Evolutionary conservation across 1,140 invertebrate genomes (phyloP), one percentile per base, ranked within the genome.

Genomic region (Meloidogyne floridensis): DNA sequence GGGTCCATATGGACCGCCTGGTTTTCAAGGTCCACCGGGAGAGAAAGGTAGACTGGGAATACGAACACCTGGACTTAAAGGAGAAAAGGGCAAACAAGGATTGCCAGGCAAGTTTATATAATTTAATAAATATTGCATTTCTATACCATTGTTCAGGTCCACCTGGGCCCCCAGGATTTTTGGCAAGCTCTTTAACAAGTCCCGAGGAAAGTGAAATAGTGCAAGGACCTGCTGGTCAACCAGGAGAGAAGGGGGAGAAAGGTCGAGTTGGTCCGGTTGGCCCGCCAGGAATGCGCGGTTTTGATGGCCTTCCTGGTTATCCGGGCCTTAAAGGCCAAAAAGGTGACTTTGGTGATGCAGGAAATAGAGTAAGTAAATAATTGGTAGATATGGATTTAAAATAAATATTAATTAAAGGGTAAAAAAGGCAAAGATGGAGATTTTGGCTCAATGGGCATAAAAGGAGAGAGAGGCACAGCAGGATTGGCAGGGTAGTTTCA

Each of bases 181-280:
- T 85, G 53, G 75, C 80, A 0, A 79, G 77, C 11, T 71, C 84
- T 15, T 78, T 75, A 51, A 56, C 84, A n/a, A 72, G 79, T 43
- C 86, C 86, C 11, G 86, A 90, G 72, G 88, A 89, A 81, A 90
- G 86, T 51, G 87, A 90, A 81, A 88, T 89, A 5, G 86, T 89
- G 71, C 88, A 87, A 83, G 88, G 88, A 43, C 88, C 88, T 54
- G 15, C 83, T 32, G 87, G 87, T 51, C 76, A 77, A 65, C 53
- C 13, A 15, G 87, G 88, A 72, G 75, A 73, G 32, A 89, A 89
- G 79, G 88, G 88, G 78, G 88, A 89, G 74, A 89, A 89, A 80
- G 88, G 88, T 69, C 86, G 88, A 42, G 86, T 79, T 56, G 88
- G 88, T 13, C 85, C 87, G 32, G 82, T 84, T 53, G 88, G 88